phyloP scores from a whole-genome alignment of 2,888 invertebrate species.

The Cheilosia vernalis region DNA sequence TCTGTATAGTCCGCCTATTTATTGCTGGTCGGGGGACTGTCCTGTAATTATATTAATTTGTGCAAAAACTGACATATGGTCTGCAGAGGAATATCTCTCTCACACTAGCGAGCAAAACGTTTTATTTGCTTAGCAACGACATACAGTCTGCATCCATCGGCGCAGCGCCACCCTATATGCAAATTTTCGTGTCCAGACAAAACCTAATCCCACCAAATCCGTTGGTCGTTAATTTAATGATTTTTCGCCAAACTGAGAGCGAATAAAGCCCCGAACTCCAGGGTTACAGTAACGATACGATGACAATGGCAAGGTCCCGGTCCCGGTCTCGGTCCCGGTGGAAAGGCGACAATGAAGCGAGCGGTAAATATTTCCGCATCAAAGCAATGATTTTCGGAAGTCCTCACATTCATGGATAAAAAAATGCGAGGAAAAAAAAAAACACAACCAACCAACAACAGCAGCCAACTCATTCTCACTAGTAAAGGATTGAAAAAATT shows the following conservation, averaged over 20 bases:
- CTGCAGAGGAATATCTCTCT: not conserved
- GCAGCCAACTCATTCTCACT: slow-evolving; percentile 2
- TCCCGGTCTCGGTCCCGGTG: slow-evolving; percentile 1
- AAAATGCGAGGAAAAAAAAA: slow-evolving; percentile 5
- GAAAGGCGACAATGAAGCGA: slow-evolving; percentile 41
- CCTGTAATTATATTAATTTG: slow-evolving; percentile 63
- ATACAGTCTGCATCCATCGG: not conserved
- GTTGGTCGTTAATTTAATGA: slow-evolving; percentile 76
- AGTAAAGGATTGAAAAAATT: slow-evolving; percentile 34
- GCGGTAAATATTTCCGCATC: slow-evolving; percentile 72
- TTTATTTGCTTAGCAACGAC: slow-evolving; percentile 68
- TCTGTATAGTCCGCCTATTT: slow-evolving; percentile 16
- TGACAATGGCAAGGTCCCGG: slow-evolving; percentile 1
- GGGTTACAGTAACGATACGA: slow-evolving; percentile 31
- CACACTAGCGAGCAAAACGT: slow-evolving; percentile 7
- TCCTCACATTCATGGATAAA: slow-evolving; percentile 17
- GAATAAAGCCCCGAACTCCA: slow-evolving; percentile 30
- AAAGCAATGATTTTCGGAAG: slow-evolving; percentile 70
- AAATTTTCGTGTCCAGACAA: slow-evolving; percentile 68
- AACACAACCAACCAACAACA: not conserved
- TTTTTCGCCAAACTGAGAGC: slow-evolving; percentile 67
- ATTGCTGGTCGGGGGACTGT: slow-evolving; percentile 5
- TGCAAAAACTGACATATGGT: slow-evolving; percentile 60
- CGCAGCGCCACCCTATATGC: slow-evolving; percentile 64
- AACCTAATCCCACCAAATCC: slow-evolving; percentile 75